Base-by-base conservation (phyloP, 2,797 vertebrate genomes). In the Masticophis lateralis region DNA sequence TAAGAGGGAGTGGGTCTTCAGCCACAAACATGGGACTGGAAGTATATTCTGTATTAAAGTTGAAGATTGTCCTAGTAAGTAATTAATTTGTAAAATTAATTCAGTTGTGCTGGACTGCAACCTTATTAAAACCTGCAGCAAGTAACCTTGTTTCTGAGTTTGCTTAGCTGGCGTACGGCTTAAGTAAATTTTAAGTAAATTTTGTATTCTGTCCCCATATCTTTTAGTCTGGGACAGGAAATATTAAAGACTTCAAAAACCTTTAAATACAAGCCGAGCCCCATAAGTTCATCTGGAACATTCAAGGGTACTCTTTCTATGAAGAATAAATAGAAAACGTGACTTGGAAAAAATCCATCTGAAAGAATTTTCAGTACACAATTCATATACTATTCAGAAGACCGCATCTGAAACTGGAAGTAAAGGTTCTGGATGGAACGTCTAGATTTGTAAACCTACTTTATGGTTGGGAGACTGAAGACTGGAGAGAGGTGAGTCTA, bases 221-320 rank as follows among this genome's bases (percentile, higher is more conserved):
- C 27, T 53, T 61, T 57, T 16, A 90, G 96, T 37, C 37, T 37
- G 37, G 37, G 37, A 94, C 8, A 43, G 90, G 89, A 92, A 92
- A 92, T 95, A 74, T 95, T 96, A 94, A 91, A 61, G 57, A 83
- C 56, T 91, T 83, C 92, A 87, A 91, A 93, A 87, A 74, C 32
- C 86, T 83, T 92, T 94, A 92, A 92, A 93, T 92, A 95, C 94
- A 96, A 93, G 91, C 94, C 93, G 95, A 25, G 22, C 60, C 22
- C 9, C 22, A 95, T 97, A 97, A 97, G 95, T 96, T 97, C 96
- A 96, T 60, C 90, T 94, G 92, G 93, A 96, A 74, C 89, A 96
- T 95, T 98, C 96, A 97, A 97, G 97, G 96, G 95, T 91, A 93
- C 94, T 97, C 94, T 97, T 97, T 97, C 94, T 95, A 95, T 96